Evolutionary conservation across 2,888 invertebrate genomes (phyloP).

Genomic region (Asteroscopus sphinx): DNA sequence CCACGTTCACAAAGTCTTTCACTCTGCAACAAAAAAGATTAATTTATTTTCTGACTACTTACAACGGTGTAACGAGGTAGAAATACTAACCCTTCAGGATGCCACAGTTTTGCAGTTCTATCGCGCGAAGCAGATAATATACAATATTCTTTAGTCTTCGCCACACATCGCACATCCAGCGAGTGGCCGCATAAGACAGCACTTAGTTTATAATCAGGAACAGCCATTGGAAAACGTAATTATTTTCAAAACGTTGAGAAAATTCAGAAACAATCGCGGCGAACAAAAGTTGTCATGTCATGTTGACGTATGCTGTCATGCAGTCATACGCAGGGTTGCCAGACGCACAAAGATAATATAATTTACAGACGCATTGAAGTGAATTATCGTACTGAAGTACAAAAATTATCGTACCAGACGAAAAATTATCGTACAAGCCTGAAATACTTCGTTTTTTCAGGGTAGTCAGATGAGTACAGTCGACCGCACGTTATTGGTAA

Average conservation of each 20-base stretch:
- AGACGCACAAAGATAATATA: too few relatives aligned
- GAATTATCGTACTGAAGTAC: too few relatives aligned
- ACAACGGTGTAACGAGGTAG: conserved; percentile 21
- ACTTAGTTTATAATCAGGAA: conserved; percentile 93
- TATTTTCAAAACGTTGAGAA: conserved; percentile 55
- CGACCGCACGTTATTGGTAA: too few relatives aligned
- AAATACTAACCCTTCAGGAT: conserved; percentile 91
- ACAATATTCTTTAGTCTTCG: conserved; percentile 91
- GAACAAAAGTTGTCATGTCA: conserved; percentile 80
- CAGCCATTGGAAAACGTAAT: conserved; percentile 76
- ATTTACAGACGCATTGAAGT: too few relatives aligned
- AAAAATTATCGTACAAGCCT: too few relatives aligned
- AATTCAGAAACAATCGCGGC: conserved; percentile 67
- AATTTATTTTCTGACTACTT: conserved; percentile 19
- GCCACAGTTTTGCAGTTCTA: conserved; percentile 96
- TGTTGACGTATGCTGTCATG: conserved; percentile 60
- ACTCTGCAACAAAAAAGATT: conserved; percentile 76
- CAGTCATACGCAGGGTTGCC: conserved; percentile 8
- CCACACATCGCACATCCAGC: conserved; percentile 95
- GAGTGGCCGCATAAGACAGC: conserved; percentile 94
- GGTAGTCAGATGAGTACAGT: too few relatives aligned
- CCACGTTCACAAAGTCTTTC: conserved; percentile 91
- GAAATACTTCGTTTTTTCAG: too few relatives aligned
- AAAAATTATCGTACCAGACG: too few relatives aligned
- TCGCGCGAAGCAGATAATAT: conserved; percentile 97